These are phyloP conservation scores for Pseudoatta argentina DNA, from an alignment of 1,140 invertebrate species.

Conservation along the genomic window DNA sequence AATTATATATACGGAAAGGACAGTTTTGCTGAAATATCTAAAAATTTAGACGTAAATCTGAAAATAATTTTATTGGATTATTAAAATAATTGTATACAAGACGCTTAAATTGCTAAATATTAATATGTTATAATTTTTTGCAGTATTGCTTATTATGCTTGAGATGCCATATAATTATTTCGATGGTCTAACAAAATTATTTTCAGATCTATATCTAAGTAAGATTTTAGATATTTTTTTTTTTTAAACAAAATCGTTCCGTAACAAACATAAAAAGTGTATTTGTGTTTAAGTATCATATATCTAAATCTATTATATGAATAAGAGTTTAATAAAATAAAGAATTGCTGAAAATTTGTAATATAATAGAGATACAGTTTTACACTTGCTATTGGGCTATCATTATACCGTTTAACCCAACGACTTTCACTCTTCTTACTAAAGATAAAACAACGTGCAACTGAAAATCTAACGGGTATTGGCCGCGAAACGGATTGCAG, in stretches of 20 bases:
- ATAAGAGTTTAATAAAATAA: not conserved
- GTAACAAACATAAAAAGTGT: not conserved
- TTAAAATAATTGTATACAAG: too few relatives aligned
- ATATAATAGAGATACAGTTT: not conserved
- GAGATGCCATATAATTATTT: too few relatives aligned
- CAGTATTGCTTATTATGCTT: too few relatives aligned
- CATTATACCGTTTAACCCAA: not conserved
- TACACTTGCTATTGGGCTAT: not conserved
- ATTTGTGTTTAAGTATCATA: not conserved
- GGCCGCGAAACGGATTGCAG: slow-evolving; percentile 22
- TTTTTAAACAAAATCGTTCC: too few relatives aligned
- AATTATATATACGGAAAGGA: not conserved
- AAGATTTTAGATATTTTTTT: too few relatives aligned
- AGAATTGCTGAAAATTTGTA: not conserved
- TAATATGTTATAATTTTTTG: too few relatives aligned
- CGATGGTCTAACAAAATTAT: too few relatives aligned
- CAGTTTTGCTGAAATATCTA: too few relatives aligned
- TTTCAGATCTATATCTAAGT: too few relatives aligned
- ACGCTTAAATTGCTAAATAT: too few relatives aligned
- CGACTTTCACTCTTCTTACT: not conserved
- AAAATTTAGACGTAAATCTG: too few relatives aligned
- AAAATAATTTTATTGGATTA: too few relatives aligned
- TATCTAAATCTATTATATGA: not conserved
- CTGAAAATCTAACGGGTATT: slow-evolving; percentile 15
- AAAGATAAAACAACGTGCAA: not conserved